phyloP scores from a whole-genome alignment of 2,888 invertebrate species.

The Acronicta alni region DNA sequence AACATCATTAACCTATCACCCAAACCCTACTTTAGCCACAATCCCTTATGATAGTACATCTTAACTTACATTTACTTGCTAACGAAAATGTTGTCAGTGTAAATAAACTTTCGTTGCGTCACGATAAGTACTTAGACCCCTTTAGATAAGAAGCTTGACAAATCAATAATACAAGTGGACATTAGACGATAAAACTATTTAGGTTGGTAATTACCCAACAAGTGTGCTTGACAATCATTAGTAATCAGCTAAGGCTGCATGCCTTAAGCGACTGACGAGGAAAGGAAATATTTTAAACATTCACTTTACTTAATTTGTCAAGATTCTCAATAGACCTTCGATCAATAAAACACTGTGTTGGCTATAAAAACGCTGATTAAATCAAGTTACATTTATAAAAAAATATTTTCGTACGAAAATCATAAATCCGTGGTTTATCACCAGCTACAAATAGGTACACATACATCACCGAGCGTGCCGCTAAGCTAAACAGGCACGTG shows the following conservation, averaged over 20 bases:
- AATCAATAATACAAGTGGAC: slow-evolving; percentile 67
- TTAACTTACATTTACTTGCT: background rate
- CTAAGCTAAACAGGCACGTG: slow-evolving; percentile 84
- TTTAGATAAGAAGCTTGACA: slow-evolving; percentile 62
- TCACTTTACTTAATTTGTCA: slow-evolving; percentile 5
- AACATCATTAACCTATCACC: too few relatives aligned
- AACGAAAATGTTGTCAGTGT: background rate
- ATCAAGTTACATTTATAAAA: background rate
- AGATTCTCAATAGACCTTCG: background rate
- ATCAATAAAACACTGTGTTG: background rate
- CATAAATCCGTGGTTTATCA: slow-evolving; percentile 65
- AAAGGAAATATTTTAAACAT: slow-evolving; percentile 9
- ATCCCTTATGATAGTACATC: background rate
- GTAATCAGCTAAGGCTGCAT: slow-evolving; percentile 40
- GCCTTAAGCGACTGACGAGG: slow-evolving; percentile 18
- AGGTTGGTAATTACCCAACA: slow-evolving; percentile 65
- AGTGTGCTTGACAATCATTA: slow-evolving; percentile 53
- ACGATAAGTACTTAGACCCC: slow-evolving; percentile 53
- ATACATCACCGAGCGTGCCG: slow-evolving; percentile 68
- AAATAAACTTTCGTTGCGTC: slow-evolving; percentile 15
- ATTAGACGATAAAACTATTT: slow-evolving; percentile 77
- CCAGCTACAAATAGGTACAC: slow-evolving; percentile 56
- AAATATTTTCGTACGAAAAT: slow-evolving; percentile 28
- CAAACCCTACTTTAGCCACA: background rate
- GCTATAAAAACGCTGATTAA: too few relatives aligned